Evolutionary conservation across 2,797 vertebrate species (phyloP).

Genomic region (Craterocephalus amniculus): DNA sequence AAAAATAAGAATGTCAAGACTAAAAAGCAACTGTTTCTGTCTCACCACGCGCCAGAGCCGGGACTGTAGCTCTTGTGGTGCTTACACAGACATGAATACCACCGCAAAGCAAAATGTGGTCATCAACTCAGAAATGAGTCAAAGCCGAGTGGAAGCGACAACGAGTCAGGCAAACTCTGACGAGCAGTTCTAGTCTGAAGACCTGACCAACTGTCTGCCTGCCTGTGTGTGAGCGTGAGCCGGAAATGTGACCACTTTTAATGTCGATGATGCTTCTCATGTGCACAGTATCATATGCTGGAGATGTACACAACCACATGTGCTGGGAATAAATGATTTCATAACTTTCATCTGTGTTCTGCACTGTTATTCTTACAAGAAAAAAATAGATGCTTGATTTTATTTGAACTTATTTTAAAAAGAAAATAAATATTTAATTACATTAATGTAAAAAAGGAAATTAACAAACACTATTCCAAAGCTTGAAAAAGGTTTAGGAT

Average conservation of each 20-base stretch:
- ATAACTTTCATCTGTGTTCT: constrained; percentile 72
- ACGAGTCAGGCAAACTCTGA: constrained; percentile 32
- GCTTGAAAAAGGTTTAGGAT: too few species aligned
- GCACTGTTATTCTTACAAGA: constrained; percentile 6
- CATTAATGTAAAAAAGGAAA: too few species aligned
- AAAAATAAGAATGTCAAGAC: constrained; percentile 32
- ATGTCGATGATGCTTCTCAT: constrained; percentile 77
- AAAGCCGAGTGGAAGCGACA: constrained; percentile 20
- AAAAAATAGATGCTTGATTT: too few species aligned
- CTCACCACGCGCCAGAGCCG: constrained; percentile 60
- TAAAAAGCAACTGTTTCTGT: constrained; percentile 49
- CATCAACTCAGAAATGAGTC: constrained; percentile 33
- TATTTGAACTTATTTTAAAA: too few species aligned
- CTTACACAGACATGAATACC: constrained; percentile 54
- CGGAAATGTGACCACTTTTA: constrained; percentile 77
- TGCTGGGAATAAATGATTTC: constrained; percentile 87
- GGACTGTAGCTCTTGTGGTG: constrained; percentile 69
- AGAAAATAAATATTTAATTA: too few species aligned
- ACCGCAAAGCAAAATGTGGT: constrained; percentile 55
- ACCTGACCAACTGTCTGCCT: constrained; percentile 53
- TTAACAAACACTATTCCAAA: too few species aligned
- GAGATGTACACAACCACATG: constrained; percentile 83
- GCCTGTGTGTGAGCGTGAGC: constrained; percentile 45
- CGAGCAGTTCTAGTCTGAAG: constrained; percentile 49
- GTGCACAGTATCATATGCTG: constrained; percentile 79